Evolutionary conservation across 2,113 vertebrate species (phyloP), one percentile per base, ranked within the genome.

Genomic region (Aramus guarauna): DNA sequence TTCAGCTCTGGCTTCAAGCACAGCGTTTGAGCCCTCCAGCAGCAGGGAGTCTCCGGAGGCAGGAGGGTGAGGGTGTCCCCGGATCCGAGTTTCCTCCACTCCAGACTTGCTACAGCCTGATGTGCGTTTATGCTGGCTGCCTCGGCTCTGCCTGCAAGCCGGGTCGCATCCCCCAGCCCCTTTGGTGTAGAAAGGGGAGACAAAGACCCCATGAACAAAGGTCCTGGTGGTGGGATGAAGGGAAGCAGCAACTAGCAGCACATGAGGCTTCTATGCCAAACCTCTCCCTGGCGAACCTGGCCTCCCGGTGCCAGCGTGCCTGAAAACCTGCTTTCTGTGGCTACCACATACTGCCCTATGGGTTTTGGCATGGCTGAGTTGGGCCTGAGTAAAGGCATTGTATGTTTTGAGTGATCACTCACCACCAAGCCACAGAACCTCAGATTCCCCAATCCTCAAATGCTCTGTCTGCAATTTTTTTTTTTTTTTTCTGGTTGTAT

Each of bases 291-390:
- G 56, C 11, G 81, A 86, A 47, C 26, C 37, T 56, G 62, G 27
- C 27, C 60, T 58, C 39, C 30, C 53, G 29, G 9, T 39, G 50
- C 55, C 29, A 32, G 12, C 23, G 34, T 59, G 27, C 37, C 79
- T 34, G 63, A 66, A 71, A 88, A 36, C 43, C 19, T 17, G 10
- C 47, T 78, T 59, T 26, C 55, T 32, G 0, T 14, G n/a, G 39
- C 45, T 62, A 3, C 9, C 27, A 14, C 22, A 7, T n/a, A 29
- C 29, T 45, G 29, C 26, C 66, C 30, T 32, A 18, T 16, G 36
- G 15, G 13, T 36, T 69, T 62, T 74, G 30, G 68, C 0, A 0
- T 9, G 34, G 11, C 37, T 63, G 68, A 68, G 26, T 2, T 71
- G 18, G 29, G 9, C 23, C 39, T 52, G 66, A 75, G 56, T 24